Evolutionary conservation across 2,797 vertebrate species (phyloP).

Genomic region (Cossypha niveicapilla): DNA sequence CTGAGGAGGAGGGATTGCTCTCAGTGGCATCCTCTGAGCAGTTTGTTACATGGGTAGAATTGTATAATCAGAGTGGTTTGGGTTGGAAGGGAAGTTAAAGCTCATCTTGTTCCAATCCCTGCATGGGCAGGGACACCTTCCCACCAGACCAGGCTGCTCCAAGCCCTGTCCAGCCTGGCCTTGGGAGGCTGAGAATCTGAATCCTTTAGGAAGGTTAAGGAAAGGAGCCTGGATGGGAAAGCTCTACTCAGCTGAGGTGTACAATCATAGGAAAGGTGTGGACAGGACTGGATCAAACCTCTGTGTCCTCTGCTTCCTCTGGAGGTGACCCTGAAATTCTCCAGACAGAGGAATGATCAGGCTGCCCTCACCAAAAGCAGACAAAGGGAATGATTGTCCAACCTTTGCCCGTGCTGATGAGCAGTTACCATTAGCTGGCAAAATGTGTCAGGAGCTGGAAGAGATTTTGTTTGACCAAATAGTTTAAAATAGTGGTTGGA

Average conservation of each 20-base stretch:
- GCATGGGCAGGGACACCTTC: accelerated
- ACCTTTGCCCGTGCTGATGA: not conserved
- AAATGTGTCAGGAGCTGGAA: not conserved
- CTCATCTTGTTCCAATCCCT: too few species aligned
- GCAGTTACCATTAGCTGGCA: not conserved
- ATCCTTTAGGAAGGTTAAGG: not conserved
- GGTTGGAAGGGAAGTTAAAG: not conserved
- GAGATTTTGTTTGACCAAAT: conserved; percentile 11
- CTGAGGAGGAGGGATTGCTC: not conserved
- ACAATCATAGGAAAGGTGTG: not conserved
- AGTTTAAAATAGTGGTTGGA: conserved; percentile 10
- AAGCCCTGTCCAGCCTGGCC: not conserved
- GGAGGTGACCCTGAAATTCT: not conserved
- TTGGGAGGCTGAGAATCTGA: not conserved
- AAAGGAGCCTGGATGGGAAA: not conserved
- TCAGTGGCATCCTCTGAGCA: not conserved
- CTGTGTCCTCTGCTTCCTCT: not conserved
- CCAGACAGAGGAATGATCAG: not conserved
- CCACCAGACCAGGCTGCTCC: not conserved
- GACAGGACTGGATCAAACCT: not conserved
- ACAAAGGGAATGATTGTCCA: not conserved
- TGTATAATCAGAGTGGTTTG: not conserved
- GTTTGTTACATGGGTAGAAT: not conserved
- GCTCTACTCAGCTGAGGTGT: not conserved
- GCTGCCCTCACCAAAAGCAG: not conserved